Percentiles rank a stretch among this genome's conserved stretches.
phyloP scores from a whole-genome alignment of 2,888 invertebrate genomes.

The Nudaria mundana region DNA sequence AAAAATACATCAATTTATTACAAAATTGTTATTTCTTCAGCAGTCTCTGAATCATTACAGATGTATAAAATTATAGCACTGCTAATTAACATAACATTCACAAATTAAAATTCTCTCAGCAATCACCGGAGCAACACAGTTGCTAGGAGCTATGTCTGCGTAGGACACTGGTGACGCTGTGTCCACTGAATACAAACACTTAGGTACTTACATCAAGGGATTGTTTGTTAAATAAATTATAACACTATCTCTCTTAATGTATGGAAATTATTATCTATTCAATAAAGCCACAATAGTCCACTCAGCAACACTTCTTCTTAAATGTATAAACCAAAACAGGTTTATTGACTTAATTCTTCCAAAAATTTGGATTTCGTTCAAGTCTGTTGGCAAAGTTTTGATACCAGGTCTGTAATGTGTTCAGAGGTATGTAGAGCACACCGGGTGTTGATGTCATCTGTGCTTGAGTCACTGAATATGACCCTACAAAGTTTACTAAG shows the following conservation, averaged over 20 bases:
- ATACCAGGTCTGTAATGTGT: slow-evolving; percentile 95
- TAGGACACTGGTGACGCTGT: neutral
- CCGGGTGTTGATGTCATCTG: slow-evolving; percentile 90
- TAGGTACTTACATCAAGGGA: neutral
- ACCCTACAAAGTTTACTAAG: slow-evolving; percentile 95
- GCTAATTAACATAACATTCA: neutral
- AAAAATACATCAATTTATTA: slow-evolving; percentile 32
- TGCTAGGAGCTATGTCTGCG: slow-evolving; percentile 9
- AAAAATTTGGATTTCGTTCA: slow-evolving; percentile 95
- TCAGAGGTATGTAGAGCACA: slow-evolving; percentile 93
- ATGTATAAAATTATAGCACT: slow-evolving; percentile 12
- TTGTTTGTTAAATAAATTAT: neutral
- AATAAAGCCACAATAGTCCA: too few relatives aligned
- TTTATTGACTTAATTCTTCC: slow-evolving; percentile 82
- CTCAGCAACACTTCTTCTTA: slow-evolving; percentile 8
- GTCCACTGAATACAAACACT: slow-evolving; percentile 1
- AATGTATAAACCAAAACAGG: slow-evolving; percentile 11
- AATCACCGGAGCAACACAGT: slow-evolving; percentile 1
- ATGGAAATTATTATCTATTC: too few relatives aligned
- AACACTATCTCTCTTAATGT: neutral
- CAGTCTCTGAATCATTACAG: slow-evolving; percentile 37
- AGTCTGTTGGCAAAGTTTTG: slow-evolving; percentile 94
- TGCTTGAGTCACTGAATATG: slow-evolving; percentile 90
- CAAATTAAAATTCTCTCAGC: neutral
- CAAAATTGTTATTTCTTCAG: slow-evolving; percentile 35